Conservation (phyloP, 2,888 invertebrate genomes). For the Chironomus tentans region DNA sequence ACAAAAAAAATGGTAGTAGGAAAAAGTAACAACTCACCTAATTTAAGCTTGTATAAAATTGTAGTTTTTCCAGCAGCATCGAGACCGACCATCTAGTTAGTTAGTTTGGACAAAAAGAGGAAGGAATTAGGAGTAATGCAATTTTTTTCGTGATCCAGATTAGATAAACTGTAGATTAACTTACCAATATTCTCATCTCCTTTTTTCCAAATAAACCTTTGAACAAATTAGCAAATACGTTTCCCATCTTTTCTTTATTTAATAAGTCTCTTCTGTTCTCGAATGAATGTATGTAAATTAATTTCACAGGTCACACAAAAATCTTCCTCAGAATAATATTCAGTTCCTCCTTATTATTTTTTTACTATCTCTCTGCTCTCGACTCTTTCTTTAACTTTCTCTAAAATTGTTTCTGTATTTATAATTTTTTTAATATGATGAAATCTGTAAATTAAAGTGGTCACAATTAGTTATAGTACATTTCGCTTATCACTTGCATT, state of each 20-base stretch:
- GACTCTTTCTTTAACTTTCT: not conserved
- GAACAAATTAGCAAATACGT: constrained; percentile 94
- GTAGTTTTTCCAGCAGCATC: constrained; percentile 99
- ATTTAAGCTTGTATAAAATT: constrained; percentile 98
- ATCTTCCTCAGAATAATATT: not conserved
- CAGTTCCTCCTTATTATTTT: not conserved
- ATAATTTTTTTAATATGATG: not conserved
- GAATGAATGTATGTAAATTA: not conserved
- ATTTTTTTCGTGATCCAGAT: too few species aligned
- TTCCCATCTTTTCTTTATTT: constrained; percentile 74
- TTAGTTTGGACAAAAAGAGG: too few species aligned
- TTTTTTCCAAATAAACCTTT: constrained; percentile 99
- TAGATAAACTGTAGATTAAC: not conserved
- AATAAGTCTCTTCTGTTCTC: constrained; percentile 13
- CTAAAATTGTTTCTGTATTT: not conserved
- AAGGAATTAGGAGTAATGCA: too few species aligned
- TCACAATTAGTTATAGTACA: not conserved
- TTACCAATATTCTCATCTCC: constrained; percentile 93
- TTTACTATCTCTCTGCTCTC: not conserved
- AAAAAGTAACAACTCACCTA: constrained; percentile 67
- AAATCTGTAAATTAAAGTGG: not conserved
- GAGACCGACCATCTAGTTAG: constrained; percentile 77
- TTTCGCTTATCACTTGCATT: not conserved
- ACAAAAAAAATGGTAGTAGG: not conserved
- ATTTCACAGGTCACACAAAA: constrained; percentile 17